These are phyloP conservation scores for Marcusenius ussheri DNA, from an alignment of 2,113 vertebrate genomes.

Conservation along the genomic window DNA sequence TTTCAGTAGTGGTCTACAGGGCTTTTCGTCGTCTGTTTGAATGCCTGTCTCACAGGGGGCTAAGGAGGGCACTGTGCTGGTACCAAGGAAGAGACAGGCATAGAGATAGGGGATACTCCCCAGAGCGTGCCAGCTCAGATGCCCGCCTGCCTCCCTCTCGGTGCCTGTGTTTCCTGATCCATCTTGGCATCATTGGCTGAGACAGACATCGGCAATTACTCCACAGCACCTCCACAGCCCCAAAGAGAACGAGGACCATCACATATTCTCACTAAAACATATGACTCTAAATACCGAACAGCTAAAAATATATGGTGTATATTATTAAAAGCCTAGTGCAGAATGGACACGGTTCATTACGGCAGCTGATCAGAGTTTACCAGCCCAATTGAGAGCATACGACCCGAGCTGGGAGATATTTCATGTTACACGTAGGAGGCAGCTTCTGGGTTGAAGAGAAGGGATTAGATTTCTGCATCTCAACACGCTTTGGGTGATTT, in stretches of 20 bases:
- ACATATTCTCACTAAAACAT: background rate
- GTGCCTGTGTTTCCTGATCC: background rate
- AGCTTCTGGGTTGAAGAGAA: background rate
- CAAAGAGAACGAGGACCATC: background rate
- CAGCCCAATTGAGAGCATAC: background rate
- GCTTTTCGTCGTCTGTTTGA: background rate
- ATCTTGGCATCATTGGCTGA: background rate
- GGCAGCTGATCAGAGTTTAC: background rate
- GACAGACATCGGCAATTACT: conserved; percentile 41
- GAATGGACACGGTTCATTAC: background rate
- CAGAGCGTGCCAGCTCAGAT: background rate
- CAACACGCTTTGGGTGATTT: background rate
- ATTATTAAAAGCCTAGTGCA: background rate
- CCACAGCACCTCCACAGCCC: conserved; percentile 27
- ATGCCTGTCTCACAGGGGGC: conserved; percentile 20
- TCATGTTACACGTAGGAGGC: background rate
- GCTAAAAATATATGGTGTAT: background rate
- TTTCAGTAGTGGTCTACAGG: too few species aligned
- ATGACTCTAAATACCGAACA: background rate
- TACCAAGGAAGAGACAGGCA: background rate
- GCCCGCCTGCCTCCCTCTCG: background rate
- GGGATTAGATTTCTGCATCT: background rate
- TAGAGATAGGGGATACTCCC: background rate
- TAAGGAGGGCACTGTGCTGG: background rate
- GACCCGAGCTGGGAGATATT: background rate